Evolutionary conservation across 2,797 vertebrate species (phyloP), one percentile per base, ranked within the genome.

Genomic region (Pachyuromys duprasi): DNA sequence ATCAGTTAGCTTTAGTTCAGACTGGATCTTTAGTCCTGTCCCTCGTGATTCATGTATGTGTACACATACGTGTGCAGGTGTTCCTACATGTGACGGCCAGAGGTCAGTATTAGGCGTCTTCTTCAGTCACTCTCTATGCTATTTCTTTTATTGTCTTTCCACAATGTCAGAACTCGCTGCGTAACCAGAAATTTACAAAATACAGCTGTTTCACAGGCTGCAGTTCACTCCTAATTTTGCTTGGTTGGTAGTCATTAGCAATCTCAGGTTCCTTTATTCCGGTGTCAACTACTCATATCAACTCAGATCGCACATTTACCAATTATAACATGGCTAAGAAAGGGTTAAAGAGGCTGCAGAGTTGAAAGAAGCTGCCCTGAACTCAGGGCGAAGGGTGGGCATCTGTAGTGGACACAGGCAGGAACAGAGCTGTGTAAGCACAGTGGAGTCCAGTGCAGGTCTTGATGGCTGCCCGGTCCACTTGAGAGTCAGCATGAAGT

Each of bases 11-110:
- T 79, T 75, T 45, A 33, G 78, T 83, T 80, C 67, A 93, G 75
- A 89, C 60, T 93, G 78, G 91, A 84, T 45, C 91, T 95, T 60
- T n/a, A 39, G 74, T 81, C 45, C 8, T 8, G 22, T 65, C 60
- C 74, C 86, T 75, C 24, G 17, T 2, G 0, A 2, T 53, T 49
- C 63, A 6, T 36, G 53, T 28, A 14, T 7, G 4, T 36, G 24
- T 11, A 8, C 84, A 86, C 63, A 8, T 14, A 20, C 3, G 4
- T 39, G 49, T 70, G 65, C 45, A n/a, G 20, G 53, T 45, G 26
- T 26, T 33, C 60, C 80, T 45, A 2, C 26, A 6, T 65, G 60
- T 55, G 65, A 39, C 18, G 14, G 79, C 3, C 55, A 57, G 22
- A 39, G 79, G 22, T 81, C 79, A n/a, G 33, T 3, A 2, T 36